Evolutionary conservation across 2,113 vertebrate species (phyloP).

Genomic region (Pipra filicauda): DNA sequence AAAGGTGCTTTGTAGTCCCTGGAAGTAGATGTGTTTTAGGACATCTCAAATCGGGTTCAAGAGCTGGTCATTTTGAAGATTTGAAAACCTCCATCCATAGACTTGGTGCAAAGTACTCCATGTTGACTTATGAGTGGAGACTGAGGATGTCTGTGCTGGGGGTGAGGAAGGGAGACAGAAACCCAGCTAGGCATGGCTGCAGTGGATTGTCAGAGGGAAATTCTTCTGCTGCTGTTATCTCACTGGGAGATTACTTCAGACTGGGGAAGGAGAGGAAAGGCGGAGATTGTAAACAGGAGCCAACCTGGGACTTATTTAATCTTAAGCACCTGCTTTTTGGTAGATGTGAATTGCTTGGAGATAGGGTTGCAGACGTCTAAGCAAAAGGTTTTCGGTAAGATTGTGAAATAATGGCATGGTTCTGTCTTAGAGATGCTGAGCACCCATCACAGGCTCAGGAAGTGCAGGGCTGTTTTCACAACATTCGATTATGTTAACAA

Average conservation of each 20-base stretch:
- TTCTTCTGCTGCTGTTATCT: not conserved
- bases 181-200: not conserved
- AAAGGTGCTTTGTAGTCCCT: not conserved
- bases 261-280: not conserved
- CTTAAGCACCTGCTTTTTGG: not conserved
- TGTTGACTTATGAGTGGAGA: not conserved
- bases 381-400: not conserved
- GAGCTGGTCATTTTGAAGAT: not conserved
- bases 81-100: not conserved
- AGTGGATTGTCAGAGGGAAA: not conserved
- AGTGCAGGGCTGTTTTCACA: not conserved
- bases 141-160: not conserved
- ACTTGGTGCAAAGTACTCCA: not conserved
- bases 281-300: not conserved
- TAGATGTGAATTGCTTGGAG: not conserved
- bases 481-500: not conserved
- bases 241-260: not conserved
- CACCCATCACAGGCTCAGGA: not conserved
- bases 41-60: not conserved
- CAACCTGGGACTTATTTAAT: not conserved
- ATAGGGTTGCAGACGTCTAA: not conserved
- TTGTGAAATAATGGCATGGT: not conserved
- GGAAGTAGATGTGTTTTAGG: not conserved
- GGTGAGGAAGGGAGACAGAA: not conserved
- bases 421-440: not conserved